Evolutionary conservation across 2,888 invertebrate species (phyloP), one percentile per base, ranked within the genome.

Genomic region (Xanthorhoe designata): DNA sequence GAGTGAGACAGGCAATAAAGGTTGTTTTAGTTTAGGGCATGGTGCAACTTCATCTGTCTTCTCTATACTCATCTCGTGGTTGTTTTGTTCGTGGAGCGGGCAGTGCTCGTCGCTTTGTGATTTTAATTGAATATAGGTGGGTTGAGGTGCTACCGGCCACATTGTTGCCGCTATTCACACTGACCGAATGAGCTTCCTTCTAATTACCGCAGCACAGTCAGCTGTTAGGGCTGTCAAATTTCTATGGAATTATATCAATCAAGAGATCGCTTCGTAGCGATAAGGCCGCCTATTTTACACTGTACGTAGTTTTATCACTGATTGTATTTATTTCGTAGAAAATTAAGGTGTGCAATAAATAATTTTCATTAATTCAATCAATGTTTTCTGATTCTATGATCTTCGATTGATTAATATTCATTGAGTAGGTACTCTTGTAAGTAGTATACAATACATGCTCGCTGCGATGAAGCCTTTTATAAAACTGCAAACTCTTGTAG

Each of bases 71-170:
- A 77, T 74, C 74, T 75, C 70, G 68, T 67, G 73, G 75, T 68
- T 74, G 72, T 77, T 75, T 80, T 78, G 71, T 75, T 74, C 64
- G 69, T 70, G 66, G 72, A 73, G 71, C 78, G 77, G 76, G 72
- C 76, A 78, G 75, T 75, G 69, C 74, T 70, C 60, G 74, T 64
- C 58, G 78, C 74, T 85, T 87, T 87, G 87, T 88, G 78, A 79
- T 87, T 84, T 86, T 85, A 88, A 88, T 87, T 89, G 87, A 90
- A 88, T 89, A 83, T 81, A 76, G 83, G 78, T 79, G 73, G 80
- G 78, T 74, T 72, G 73, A 72, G 76, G 78, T 75, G 89, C 88
- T 88, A 88, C 90, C 78, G 88, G 81, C 82, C 81, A 84, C 82
- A 86, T 88, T 91, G 89, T 87, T 83, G 84, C 77, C 77, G 77